A percentile compares a stretch with the other conserved stretches of the same genome.
These are phyloP conservation scores for Arctopsyche grandis DNA, from an alignment of 1,140 invertebrate genomes.

Conservation along the genomic window DNA sequence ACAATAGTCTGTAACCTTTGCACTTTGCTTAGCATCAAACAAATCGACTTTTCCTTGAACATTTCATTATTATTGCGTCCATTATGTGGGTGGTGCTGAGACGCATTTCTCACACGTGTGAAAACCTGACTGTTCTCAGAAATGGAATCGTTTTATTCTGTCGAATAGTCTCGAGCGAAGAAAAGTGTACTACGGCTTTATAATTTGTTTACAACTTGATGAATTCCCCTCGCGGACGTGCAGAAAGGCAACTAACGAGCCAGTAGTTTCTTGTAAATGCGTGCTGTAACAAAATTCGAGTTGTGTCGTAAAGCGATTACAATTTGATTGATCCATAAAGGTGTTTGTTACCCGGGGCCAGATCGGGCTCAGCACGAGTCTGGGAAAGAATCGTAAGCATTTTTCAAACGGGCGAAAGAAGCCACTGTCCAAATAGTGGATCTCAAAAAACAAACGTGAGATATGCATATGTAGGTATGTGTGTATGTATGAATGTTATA, in stretches of 20 bases:
- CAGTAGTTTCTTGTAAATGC: constrained; percentile 31
- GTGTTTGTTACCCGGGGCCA: constrained; percentile 43
- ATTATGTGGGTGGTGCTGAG: no score
- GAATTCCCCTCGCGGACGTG: constrained; percentile 5
- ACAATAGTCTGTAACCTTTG: no score
- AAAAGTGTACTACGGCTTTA: neutral
- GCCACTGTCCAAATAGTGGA: no score
- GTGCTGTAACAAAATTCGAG: constrained; percentile 33
- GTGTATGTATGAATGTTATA: no score
- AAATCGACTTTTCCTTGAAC: no score
- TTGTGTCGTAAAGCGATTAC: constrained; percentile 48
- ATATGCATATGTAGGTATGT: constrained; percentile 21
- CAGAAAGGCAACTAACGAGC: constrained; percentile 29
- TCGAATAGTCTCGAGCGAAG: neutral
- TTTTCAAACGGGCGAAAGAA: neutral
- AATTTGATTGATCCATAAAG: constrained; percentile 53
- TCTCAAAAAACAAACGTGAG: no score
- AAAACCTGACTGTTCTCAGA: neutral
- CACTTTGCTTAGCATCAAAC: no score
- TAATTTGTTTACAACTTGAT: constrained; percentile 39
- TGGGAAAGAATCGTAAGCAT: constrained; percentile 7
- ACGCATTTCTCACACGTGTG: neutral
- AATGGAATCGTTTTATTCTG: neutral
- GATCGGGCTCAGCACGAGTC: neutral
- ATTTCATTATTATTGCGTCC: no score